Evolutionary conservation across 2,888 invertebrate genomes (phyloP).

Genomic region (Acleris sparsana): DNA sequence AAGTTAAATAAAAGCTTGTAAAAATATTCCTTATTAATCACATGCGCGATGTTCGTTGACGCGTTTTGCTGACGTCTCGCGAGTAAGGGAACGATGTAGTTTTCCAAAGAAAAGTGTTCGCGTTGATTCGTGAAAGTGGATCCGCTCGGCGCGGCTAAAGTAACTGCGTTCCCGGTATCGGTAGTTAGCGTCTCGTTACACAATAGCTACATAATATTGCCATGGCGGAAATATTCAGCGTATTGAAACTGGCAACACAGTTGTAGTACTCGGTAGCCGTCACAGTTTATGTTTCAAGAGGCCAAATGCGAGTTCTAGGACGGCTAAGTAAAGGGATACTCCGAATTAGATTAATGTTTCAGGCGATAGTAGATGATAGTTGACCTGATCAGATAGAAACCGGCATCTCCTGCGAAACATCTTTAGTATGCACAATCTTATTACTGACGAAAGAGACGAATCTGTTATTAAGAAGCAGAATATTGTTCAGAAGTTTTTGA

Average conservation of each 20-base stretch:
- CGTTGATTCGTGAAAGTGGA: conserved; percentile 51
- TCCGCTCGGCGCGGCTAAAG: conserved; percentile 43
- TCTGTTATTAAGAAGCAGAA: no score
- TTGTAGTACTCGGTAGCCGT: conserved; percentile 22
- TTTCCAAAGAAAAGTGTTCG: conserved; percentile 35
- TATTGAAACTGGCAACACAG: conserved; percentile 23
- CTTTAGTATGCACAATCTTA: no score
- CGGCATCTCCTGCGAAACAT: no score
- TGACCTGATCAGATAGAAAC: no score
- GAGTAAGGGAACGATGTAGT: conserved; percentile 15
- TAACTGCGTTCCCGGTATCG: conserved; percentile 56
- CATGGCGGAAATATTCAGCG: conserved; percentile 19
- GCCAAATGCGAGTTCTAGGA: conserved; percentile 6
- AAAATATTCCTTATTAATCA: no score
- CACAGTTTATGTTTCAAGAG: conserved; percentile 23
- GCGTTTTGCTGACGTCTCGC: conserved; percentile 6
- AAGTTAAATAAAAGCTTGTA: no score
- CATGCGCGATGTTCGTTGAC: no score
- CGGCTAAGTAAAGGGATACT: not conserved
- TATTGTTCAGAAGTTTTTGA: no score
- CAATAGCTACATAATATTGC: conserved; percentile 45
- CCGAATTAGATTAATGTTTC: not conserved
- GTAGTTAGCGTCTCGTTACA: conserved; percentile 48
- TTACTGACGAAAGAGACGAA: no score
- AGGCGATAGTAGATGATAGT: no score